phyloP scores from a whole-genome alignment of 2,113 vertebrate species.

The Oreotrochilus melanogaster region DNA sequence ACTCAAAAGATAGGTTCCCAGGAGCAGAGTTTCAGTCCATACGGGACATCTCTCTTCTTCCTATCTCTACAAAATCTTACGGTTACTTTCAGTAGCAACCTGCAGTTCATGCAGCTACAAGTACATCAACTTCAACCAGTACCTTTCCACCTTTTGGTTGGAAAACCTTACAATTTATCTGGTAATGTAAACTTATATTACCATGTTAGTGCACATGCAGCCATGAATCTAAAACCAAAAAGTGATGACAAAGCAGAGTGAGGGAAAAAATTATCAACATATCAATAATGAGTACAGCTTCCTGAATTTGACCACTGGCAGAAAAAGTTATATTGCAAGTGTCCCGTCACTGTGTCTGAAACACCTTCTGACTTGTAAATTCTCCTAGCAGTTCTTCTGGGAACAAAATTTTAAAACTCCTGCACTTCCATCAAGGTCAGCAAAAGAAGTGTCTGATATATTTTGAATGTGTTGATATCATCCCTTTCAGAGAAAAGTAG shows the following conservation, averaged over 20 bases:
- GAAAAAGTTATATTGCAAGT: neutral
- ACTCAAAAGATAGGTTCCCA: neutral
- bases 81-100: no score
- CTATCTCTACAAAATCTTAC: no score
- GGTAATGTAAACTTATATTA: neutral
- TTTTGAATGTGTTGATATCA: neutral
- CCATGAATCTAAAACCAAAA: neutral
- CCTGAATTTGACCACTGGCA: neutral
- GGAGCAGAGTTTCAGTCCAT: no score
- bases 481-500: neutral
- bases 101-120: neutral
- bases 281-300: rapidly evolving
- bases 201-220: neutral
- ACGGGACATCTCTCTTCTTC: no score
- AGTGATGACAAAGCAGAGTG: neutral
- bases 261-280: neutral
- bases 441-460: neutral
- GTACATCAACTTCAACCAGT: neutral
- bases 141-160: neutral
- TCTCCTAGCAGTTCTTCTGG: neutral
- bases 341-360: neutral
- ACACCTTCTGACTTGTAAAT: neutral
- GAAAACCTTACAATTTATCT: neutral
- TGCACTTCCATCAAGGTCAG: neutral
- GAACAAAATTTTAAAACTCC: neutral